Conservation (phyloP, 1,140 invertebrate genomes). For the Stenopsyche tienmushanensis region DNA sequence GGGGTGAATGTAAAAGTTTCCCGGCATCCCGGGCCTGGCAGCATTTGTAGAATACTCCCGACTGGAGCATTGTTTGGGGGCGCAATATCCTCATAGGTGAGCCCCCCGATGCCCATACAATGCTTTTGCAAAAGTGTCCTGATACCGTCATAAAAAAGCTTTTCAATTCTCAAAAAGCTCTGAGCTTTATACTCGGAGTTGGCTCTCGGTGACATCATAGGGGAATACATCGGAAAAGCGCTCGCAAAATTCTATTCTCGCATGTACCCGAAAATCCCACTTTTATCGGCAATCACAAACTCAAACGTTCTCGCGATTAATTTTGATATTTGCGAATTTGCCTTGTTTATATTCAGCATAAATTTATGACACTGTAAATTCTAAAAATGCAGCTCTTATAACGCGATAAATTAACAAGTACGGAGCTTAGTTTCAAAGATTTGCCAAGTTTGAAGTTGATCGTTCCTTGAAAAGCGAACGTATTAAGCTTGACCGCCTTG, state of each 20-base stretch:
- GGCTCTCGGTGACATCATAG: constrained; percentile 26
- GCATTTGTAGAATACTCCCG: constrained; percentile 25
- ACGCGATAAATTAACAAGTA: no score
- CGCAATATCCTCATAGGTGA: constrained; percentile 37
- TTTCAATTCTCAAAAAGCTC: constrained; percentile 43
- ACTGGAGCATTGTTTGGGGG: constrained; percentile 38
- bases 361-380: no score
- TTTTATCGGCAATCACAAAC: no score
- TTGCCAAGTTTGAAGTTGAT: no score
- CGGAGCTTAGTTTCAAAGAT: no score
- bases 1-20: constrained; percentile 32
- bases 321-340: neutral
- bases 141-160: constrained; percentile 44
- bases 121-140: constrained; percentile 43
- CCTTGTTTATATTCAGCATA: no score
- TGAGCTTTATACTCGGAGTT: constrained; percentile 35
- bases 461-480: no score
- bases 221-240: constrained; percentile 1
- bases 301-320: neutral
- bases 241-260: neutral
- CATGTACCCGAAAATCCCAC: neutral
- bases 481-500: no score
- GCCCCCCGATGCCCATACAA: constrained; percentile 42
- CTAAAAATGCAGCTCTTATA: no score
- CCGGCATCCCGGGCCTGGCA: no score